Evolutionary conservation across 2,113 vertebrate genomes (phyloP).

Genomic region (Heterochromis multidens): DNA sequence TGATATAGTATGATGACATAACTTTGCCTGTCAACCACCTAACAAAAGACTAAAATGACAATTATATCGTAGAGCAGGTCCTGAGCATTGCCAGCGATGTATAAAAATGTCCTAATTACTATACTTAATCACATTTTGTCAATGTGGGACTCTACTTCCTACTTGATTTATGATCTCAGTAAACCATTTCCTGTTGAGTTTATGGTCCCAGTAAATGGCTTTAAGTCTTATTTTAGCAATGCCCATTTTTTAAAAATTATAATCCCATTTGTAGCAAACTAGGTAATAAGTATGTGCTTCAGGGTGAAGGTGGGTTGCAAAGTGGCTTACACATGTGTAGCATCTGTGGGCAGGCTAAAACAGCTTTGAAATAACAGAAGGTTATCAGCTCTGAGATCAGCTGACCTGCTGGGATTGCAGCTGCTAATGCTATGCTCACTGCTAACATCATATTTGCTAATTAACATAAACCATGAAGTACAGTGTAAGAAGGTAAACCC

Average conservation of each 20-base stretch:
- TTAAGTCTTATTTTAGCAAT: not conserved
- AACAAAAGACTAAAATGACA: not conserved
- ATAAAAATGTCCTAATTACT: not conserved
- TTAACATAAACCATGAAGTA: not conserved
- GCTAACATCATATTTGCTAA: accelerated
- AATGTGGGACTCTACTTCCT: not conserved
- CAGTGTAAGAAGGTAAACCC: not conserved
- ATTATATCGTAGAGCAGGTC: accelerated
- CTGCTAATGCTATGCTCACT: not conserved
- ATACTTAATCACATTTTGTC: not conserved
- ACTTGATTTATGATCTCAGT: not conserved
- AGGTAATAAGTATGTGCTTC: not conserved
- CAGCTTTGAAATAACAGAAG: not conserved
- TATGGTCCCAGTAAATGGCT: not conserved
- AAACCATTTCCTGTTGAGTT: not conserved
- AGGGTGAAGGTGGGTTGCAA: not conserved
- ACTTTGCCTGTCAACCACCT: not conserved
- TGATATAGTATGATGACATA: not conserved
- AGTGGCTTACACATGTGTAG: not conserved
- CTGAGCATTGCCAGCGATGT: not conserved
- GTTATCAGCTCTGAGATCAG: not conserved
- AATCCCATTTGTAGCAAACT: not conserved
- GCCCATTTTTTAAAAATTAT: not conserved
- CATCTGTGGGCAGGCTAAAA: not conserved
- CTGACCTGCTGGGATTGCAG: not conserved